Evolutionary conservation across 2,113 vertebrate genomes (phyloP), one percentile per base, ranked within the genome.

Genomic region (Machaerirhynchus nigripectus): DNA sequence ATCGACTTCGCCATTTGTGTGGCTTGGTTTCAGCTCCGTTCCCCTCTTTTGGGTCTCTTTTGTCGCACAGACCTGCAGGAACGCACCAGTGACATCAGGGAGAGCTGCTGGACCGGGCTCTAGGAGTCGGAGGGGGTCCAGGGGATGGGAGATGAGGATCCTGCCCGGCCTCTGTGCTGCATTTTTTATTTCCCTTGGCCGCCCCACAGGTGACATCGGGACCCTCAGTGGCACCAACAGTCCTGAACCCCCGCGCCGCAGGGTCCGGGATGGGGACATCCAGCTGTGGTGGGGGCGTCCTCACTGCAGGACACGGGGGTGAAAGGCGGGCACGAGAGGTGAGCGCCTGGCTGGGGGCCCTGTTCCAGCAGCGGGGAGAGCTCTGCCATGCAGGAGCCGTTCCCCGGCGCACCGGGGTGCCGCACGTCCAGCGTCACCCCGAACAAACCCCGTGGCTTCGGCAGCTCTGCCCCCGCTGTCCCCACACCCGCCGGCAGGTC

Each of bases 221-320:
- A 67, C 15, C 24, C 14, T 52, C 22, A 0, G 8, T 28, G 52
- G 5, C 80, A 53, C 30, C 57, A 14, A 5, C 4, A 18, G 3
- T 2, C 15, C 67, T 9, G 50, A 77, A 28, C 10, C 3, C 55
- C 20, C 37, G 1, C 0, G 4, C 30, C 33, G 37, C 40, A 23
- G 17, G 75, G 23, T 3, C 2, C 1, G 71, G 80, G 53, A 3
- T 0, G 4, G 30, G 47, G 22, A 4, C 0, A 0, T 5, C 44
- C 21, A 18, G n/a, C 59, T 1, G 0, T 0, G 2, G 9, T 26
- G 81, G n/a, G 21, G 12, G 23, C 8, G 14, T 26, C 68, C 47
- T 61, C 6, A 0, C 44, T 20, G 59, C 10, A 33, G 59, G 47
- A 4, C 11, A 12, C 0, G 1, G 33, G n/a, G 22, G 2, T 0